phyloP scores from a whole-genome alignment of 92 coral and sea anemone species.

The Zoanthus sansibaricus region DNA sequence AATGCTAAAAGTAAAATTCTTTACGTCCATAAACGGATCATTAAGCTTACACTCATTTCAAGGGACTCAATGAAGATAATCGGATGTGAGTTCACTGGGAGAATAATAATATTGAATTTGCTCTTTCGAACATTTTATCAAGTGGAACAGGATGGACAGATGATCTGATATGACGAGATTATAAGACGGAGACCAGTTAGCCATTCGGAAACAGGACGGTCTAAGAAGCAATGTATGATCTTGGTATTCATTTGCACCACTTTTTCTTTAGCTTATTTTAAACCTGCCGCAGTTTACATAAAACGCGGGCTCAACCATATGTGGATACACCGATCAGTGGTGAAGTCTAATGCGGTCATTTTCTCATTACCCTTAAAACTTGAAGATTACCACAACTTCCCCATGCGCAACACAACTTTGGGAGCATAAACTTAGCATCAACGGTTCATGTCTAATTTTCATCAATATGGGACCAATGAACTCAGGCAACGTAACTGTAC shows the following conservation, averaged over 20 bases:
- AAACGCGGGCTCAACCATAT: neutral
- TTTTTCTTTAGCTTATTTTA: neutral
- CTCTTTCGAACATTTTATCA: too few species aligned
- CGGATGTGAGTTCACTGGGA: too few species aligned
- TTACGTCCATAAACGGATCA: too few species aligned
- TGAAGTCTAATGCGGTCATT: neutral
- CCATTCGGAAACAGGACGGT: too few species aligned
- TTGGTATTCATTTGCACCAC: neutral
- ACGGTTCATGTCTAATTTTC: neutral
- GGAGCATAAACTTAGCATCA: neutral
- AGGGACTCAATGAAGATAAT: too few species aligned
- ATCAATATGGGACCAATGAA: neutral
- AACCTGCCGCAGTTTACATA: neutral
- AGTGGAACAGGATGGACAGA: too few species aligned
- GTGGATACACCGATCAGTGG: neutral
- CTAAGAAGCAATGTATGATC: neutral
- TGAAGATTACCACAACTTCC: neutral
- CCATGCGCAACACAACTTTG: neutral
- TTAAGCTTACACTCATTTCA: too few species aligned
- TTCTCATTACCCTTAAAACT: neutral
- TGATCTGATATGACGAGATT: too few species aligned
- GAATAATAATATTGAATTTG: too few species aligned
- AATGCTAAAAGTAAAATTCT: too few species aligned
- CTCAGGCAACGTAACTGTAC: slow-evolving; percentile 90
- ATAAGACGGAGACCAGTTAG: too few species aligned